Conservation (phyloP, 1,140 invertebrate genomes). For the Anastrepha obliqua region DNA sequence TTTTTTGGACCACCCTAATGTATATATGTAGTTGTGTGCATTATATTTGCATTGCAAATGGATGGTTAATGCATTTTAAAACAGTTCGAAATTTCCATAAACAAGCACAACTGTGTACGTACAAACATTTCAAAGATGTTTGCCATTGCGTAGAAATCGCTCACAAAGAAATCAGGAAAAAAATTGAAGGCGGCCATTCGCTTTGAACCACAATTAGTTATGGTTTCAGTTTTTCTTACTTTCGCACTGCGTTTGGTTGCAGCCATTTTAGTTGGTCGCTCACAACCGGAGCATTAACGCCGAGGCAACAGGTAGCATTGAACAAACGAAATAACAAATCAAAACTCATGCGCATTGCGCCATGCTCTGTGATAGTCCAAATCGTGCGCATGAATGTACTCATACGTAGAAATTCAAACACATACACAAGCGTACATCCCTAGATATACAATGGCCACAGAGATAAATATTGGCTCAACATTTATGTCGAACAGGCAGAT, state of each 20-base stretch:
- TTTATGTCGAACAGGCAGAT: background rate
- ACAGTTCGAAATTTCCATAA: conserved; percentile 10
- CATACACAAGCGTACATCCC: background rate
- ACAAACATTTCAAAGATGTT: background rate
- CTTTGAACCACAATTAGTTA: conserved; percentile 49
- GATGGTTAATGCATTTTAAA: background rate
- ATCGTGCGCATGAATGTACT: conserved; percentile 17
- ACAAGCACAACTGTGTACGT: background rate
- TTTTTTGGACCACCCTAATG: no score
- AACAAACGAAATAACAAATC: conserved; percentile 42
- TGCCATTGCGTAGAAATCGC: background rate
- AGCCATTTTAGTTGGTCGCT: conserved; percentile 41
- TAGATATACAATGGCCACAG: background rate
- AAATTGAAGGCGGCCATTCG: conserved; percentile 32
- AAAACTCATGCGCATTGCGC: conserved; percentile 9
- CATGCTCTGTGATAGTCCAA: background rate
- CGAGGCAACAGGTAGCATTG: conserved; percentile 25
- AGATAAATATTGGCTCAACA: conserved; percentile 48
- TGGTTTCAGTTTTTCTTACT: conserved; percentile 42
- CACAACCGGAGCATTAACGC: conserved; percentile 38
- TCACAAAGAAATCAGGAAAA: background rate
- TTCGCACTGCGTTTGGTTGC: background rate
- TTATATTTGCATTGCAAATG: conserved; percentile 14
- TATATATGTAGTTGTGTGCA: no score
- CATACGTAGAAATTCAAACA: background rate